These are phyloP conservation scores for Amblyjoppa fuscipennis DNA, from an alignment of 2,888 invertebrate species.

Conservation along the genomic window DNA sequence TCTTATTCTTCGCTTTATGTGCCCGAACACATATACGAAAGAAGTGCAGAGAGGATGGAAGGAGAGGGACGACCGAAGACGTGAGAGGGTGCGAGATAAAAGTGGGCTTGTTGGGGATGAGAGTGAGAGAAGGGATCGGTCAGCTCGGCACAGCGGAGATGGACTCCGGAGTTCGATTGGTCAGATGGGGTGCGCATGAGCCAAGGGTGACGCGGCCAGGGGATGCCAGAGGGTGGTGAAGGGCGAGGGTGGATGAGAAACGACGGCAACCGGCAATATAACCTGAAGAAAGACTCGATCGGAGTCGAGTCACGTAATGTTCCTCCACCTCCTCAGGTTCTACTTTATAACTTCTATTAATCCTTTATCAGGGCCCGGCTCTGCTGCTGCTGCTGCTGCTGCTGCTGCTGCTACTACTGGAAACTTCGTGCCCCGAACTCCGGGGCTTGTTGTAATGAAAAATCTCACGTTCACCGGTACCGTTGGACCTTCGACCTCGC, in stretches of 20 bases:
- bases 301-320: conserved; percentile 85
- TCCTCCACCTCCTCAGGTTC: conserved; percentile 84
- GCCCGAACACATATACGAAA: conserved; percentile 61
- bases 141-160: conserved; percentile 80
- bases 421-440: conserved; percentile 68
- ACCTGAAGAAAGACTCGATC: conserved; percentile 85
- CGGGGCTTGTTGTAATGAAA: conserved; percentile 73
- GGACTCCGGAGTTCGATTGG: conserved; percentile 85
- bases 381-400: conserved; percentile 63
- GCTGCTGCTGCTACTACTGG: conserved; percentile 44
- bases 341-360: conserved; percentile 86
- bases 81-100: conserved; percentile 37
- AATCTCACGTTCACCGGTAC: conserved; percentile 73
- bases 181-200: conserved; percentile 85
- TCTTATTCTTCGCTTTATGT: conserved; percentile 68
- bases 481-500: conserved; percentile 69
- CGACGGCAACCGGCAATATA: conserved; percentile 84
- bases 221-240: conserved; percentile 68
- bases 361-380: conserved; percentile 80
- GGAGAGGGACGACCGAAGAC: conserved; percentile 33
- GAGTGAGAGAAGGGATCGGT: conserved; percentile 82
- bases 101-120: conserved; percentile 45
- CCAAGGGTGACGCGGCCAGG: conserved; percentile 72
- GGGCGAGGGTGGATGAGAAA: conserved; percentile 82
- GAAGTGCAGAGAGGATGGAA: conserved; percentile 52